A percentile compares a stretch with the other conserved stretches of the same genome.
phyloP scores from a whole-genome alignment of 1,140 invertebrate genomes.

The Rhagoletis pomonella region DNA sequence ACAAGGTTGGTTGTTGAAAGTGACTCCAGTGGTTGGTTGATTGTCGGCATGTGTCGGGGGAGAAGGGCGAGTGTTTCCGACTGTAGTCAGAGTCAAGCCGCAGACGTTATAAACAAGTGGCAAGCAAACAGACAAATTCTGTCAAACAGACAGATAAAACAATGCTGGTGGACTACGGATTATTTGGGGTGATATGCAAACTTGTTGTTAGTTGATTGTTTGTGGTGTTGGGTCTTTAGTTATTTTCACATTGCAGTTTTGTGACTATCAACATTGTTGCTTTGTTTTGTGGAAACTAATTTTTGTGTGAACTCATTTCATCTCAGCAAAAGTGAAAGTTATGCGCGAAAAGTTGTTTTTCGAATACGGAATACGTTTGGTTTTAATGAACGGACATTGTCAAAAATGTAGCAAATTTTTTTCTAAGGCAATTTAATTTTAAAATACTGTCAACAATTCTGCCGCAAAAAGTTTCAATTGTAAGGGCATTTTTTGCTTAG shows the following conservation, averaged over 20 bases:
- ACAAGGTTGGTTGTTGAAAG: slow-evolving; percentile 56
- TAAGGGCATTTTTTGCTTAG: too few species aligned
- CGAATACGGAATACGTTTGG: neutral
- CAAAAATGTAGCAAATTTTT: neutral
- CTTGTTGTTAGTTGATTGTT: slow-evolving; percentile 27
- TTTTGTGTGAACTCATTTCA: neutral
- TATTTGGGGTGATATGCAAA: neutral
- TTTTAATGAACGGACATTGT: neutral
- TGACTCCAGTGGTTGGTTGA: slow-evolving; percentile 17
- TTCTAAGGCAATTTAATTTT: neutral
- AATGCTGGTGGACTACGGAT: neutral
- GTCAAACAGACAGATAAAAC: neutral
- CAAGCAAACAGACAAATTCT: slow-evolving; percentile 39
- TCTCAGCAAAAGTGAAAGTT: neutral
- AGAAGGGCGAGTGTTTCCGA: neutral
- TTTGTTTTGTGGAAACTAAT: slow-evolving; percentile 10
- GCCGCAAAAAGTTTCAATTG: too few species aligned
- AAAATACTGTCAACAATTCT: too few species aligned
- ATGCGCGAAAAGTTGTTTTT: neutral
- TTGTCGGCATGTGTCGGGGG: neutral
- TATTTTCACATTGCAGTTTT: neutral
- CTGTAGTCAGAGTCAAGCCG: slow-evolving; percentile 58
- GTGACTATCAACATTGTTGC: slow-evolving; percentile 33
- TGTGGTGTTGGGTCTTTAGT: slow-evolving; percentile 24
- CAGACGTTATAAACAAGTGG: slow-evolving; percentile 71